Evolutionary conservation across 2,888 invertebrate genomes (phyloP).

Genomic region (Scaptomyza cyrtandrae): DNA sequence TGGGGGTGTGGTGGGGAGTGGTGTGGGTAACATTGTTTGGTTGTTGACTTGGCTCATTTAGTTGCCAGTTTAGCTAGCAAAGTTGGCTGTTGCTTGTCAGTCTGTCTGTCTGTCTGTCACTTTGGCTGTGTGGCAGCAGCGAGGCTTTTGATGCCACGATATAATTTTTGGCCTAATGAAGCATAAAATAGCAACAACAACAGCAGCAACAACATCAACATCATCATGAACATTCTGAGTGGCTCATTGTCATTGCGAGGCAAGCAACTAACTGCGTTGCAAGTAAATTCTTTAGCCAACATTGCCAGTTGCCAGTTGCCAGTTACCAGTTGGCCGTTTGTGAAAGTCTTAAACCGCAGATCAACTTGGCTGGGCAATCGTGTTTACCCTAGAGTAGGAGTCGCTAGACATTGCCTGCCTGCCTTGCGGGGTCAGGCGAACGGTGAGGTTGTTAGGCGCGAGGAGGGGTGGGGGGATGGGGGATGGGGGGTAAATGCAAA

Average conservation of each 20-base stretch:
- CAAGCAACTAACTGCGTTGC: conserved; percentile 45
- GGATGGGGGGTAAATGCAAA: background rate
- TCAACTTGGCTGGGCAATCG: conserved; percentile 67
- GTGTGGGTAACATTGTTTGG: background rate
- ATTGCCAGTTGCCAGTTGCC: conserved; percentile 41
- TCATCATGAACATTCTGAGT: conserved; percentile 54
- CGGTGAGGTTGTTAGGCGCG: too few species aligned
- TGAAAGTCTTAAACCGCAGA: conserved; percentile 71
- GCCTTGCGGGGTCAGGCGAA: background rate
- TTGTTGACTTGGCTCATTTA: conserved; percentile 53
- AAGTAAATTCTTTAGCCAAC: conserved; percentile 57
- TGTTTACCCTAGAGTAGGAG: conserved; percentile 70
- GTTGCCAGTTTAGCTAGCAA: conserved; percentile 58
- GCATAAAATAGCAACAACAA: conserved; percentile 68
- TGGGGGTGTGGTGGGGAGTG: background rate
- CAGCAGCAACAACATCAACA: conserved; percentile 4
- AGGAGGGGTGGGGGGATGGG: background rate
- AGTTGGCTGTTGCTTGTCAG: conserved; percentile 61
- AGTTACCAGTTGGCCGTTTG: conserved; percentile 58
- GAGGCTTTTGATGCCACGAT: conserved; percentile 58
- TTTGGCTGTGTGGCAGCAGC: conserved; percentile 33
- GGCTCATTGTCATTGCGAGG: conserved; percentile 58
- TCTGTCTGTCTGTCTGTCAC: conserved; percentile 70
- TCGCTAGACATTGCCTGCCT: conserved; percentile 51
- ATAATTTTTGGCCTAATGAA: conserved; percentile 78